phyloP scores from a whole-genome alignment of 2,797 vertebrate species.

The Gallinago stenura region DNA sequence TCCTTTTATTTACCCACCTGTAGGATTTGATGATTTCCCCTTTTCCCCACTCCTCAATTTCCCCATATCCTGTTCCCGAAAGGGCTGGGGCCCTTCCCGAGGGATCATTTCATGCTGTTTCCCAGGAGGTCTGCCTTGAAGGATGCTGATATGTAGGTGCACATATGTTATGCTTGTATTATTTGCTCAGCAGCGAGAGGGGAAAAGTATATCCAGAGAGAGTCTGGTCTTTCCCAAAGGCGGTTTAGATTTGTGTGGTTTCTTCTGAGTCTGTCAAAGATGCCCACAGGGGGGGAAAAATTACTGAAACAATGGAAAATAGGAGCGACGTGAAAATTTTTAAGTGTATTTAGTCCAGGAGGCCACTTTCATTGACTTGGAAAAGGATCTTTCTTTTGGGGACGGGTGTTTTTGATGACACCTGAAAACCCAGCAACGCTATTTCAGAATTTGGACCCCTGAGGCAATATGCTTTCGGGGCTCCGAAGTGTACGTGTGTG shows the following conservation, averaged over 20 bases:
- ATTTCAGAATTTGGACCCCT: rapidly evolving
- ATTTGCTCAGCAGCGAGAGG: not conserved
- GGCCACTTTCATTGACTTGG: not conserved
- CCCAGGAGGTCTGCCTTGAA: not conserved
- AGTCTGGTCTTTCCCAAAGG: not conserved
- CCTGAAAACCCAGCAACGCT: not conserved
- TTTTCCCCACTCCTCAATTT: conserved; percentile 16
- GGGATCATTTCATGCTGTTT: conserved; percentile 24
- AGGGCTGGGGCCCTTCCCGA: conserved; percentile 41
- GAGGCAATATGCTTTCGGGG: not conserved
- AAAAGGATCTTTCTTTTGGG: not conserved
- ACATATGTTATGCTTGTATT: not conserved
- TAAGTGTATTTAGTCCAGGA: rapidly evolving
- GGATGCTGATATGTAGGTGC: not conserved
- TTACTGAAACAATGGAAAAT: not conserved
- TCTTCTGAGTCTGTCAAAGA: not conserved
- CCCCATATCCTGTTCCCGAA: conserved; percentile 62
- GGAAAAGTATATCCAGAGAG: not conserved
- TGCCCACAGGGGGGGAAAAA: not conserved
- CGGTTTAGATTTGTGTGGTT: not conserved
- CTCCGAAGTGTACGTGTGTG: not conserved
- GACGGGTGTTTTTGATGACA: not conserved
- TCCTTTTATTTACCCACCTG: conserved; percentile 71
- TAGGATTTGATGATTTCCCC: conserved; percentile 64
- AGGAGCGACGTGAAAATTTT: not conserved